These are phyloP conservation scores for Listronotus bonariensis DNA, from an alignment of 1,140 invertebrate species.

Conservation along the genomic window DNA sequence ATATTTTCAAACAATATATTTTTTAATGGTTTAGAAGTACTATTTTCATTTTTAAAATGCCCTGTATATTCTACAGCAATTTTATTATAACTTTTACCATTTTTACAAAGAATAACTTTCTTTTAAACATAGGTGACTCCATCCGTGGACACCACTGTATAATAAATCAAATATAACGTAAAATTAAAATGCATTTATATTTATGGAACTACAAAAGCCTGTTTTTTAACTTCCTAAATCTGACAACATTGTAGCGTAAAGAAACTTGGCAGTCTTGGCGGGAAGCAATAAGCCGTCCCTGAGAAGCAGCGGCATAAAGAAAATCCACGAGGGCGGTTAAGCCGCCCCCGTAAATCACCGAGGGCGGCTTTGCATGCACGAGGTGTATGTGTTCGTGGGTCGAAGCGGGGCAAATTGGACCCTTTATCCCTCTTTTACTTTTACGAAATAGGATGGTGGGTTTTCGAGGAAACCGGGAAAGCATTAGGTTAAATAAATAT, in stretches of 20 bases:
- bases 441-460: constrained; percentile 17
- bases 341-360: constrained; percentile 33
- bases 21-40: too few species aligned
- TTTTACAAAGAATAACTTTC: too few species aligned
- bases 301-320: constrained; percentile 31
- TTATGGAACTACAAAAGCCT: neutral
- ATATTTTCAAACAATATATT: too few species aligned
- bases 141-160: too few species aligned
- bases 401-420: constrained; percentile 21
- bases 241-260: constrained; percentile 15
- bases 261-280: constrained; percentile 24
- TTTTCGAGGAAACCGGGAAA: constrained; percentile 13
- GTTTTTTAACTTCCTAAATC: neutral
- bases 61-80: too few species aligned
- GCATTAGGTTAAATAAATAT: constrained; percentile 22
- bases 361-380: constrained; percentile 34
- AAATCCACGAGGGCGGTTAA: constrained; percentile 30
- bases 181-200: too few species aligned
- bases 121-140: too few species aligned
- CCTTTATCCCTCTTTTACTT: constrained; percentile 32
- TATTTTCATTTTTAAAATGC: too few species aligned
- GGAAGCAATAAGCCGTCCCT: constrained; percentile 30
- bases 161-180: too few species aligned
- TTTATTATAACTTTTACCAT: too few species aligned
- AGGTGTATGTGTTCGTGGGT: constrained; percentile 20